phyloP scores from a whole-genome alignment of 2,888 invertebrate genomes.

The Ganaspis brasiliensis region DNA sequence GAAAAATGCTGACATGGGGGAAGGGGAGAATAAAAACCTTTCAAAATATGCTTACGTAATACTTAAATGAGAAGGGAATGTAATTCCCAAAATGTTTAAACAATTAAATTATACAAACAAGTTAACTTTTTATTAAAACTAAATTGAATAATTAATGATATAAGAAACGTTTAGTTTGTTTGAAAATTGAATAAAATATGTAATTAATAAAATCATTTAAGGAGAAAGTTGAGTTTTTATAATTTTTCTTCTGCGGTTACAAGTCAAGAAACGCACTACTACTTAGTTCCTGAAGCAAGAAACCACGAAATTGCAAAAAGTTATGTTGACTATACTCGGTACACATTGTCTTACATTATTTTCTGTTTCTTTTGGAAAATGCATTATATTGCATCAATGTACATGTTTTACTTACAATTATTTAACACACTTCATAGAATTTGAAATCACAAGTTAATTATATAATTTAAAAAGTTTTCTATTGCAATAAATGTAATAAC shows the following conservation, averaged over 20 bases:
- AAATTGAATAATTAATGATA: no score
- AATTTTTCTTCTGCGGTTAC: slow-evolving; percentile 11
- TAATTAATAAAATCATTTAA: slow-evolving; percentile 12
- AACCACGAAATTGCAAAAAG: slow-evolving; percentile 13
- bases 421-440: slow-evolving; percentile 17
- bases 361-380: neutral
- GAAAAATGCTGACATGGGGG: no score
- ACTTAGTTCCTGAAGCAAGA: slow-evolving; percentile 10
- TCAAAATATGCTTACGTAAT: no score
- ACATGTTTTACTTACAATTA: neutral
- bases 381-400: slow-evolving; percentile 16
- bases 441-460: slow-evolving; percentile 26
- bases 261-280: slow-evolving; percentile 1
- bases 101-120: no score
- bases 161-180: no score
- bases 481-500: neutral
- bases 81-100: no score
- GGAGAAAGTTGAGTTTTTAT: slow-evolving; percentile 6
- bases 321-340: neutral
- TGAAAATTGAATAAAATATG: neutral
- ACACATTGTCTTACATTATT: neutral
- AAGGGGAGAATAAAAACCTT: no score
- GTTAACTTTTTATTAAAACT: no score
- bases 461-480: slow-evolving; percentile 2
- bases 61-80: no score